A percentile compares a stretch with the other conserved stretches of the same genome.
Conservation (phyloP, 2,888 invertebrate species). For the Osmoderma eremita region DNA sequence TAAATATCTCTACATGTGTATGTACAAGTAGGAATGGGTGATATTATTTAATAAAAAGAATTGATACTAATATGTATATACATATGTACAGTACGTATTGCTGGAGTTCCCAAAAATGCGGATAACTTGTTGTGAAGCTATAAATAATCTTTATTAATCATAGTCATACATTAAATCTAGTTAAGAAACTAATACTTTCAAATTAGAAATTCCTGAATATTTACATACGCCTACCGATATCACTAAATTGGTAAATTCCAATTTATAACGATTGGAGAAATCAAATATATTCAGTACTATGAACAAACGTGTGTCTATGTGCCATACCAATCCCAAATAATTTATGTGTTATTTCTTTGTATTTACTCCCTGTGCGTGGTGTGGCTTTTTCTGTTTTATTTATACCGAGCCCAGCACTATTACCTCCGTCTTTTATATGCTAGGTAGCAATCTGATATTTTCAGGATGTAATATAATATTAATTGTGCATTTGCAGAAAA, state of each 20-base stretch:
- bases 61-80: too few species aligned
- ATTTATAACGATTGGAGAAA: constrained; percentile 1
- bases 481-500: too few species aligned
- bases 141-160: too few species aligned
- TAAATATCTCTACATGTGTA: too few species aligned
- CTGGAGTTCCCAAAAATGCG: too few species aligned
- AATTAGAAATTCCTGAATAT: background rate
- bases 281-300: background rate
- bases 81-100: background rate
- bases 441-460: too few species aligned
- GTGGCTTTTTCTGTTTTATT: constrained; percentile 7
- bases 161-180: background rate
- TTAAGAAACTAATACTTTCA: constrained; percentile 7
- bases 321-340: background rate
- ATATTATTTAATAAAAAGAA: too few species aligned
- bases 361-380: background rate
- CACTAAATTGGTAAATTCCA: background rate
- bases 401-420: too few species aligned
- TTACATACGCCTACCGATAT: constrained; percentile 11
- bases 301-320: background rate
- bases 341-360: constrained; percentile 8
- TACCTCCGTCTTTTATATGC: too few species aligned
- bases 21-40: too few species aligned
- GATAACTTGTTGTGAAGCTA: too few species aligned
- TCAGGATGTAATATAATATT: too few species aligned